phyloP scores from a whole-genome alignment of 1,140 invertebrate species.

The Cherax quadricarinatus region DNA sequence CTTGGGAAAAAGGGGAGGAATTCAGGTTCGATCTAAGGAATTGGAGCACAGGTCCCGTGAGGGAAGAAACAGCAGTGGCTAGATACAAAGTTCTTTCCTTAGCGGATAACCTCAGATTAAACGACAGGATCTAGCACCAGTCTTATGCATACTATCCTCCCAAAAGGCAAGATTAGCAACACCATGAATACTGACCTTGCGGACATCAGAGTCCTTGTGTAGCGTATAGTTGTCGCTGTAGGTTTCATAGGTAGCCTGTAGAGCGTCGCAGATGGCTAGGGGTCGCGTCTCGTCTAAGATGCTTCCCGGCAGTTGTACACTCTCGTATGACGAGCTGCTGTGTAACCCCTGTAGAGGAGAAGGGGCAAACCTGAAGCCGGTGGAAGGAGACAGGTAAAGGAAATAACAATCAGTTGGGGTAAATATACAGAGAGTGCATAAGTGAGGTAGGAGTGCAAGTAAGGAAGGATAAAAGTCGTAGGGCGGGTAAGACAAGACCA shows the following conservation, averaged over 20 bases:
- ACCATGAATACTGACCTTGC: slow-evolving; percentile 4
- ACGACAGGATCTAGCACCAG: too few species aligned
- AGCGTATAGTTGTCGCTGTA: slow-evolving; percentile 24
- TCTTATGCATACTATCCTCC: too few species aligned
- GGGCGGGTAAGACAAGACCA: not conserved
- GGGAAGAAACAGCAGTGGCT: too few species aligned
- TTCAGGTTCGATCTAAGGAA: too few species aligned
- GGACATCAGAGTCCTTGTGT: slow-evolving; percentile 34
- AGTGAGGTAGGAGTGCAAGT: not conserved
- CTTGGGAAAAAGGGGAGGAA: too few species aligned
- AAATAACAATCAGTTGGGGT: not conserved
- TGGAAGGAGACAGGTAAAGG: not conserved
- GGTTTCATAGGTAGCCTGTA: slow-evolving; percentile 50
- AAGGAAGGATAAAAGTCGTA: not conserved
- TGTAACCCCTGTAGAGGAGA: not conserved
- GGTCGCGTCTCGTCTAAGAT: slow-evolving; percentile 51
- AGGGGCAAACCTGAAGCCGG: too few species aligned
- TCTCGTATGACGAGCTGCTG: slow-evolving; percentile 55
- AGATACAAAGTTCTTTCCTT: too few species aligned
- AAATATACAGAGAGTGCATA: not conserved
- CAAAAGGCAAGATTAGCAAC: too few species aligned
- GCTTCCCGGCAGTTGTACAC: slow-evolving; percentile 57
- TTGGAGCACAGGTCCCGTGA: too few species aligned
- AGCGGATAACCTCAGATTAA: too few species aligned
- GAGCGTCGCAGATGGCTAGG: not conserved